Evolutionary conservation across 2,113 vertebrate genomes (phyloP).

Genomic region (Dromaius novaehollandiae): DNA sequence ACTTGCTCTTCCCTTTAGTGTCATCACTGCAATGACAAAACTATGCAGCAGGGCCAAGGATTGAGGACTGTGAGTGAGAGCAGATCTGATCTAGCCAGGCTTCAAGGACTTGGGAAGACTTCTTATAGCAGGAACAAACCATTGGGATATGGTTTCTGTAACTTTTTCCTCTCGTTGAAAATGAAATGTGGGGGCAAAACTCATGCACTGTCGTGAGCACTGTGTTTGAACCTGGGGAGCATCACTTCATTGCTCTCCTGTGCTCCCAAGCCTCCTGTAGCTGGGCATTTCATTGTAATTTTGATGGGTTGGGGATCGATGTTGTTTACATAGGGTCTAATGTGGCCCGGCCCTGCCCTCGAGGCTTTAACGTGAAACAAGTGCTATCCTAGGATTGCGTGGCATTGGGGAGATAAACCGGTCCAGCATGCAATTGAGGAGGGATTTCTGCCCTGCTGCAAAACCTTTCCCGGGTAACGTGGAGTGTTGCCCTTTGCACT

Average conservation of each 20-base stretch:
- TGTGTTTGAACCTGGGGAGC: rapidly evolving
- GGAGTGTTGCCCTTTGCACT: background rate
- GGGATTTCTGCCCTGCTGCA: background rate
- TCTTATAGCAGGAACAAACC: background rate
- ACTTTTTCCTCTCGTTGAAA: rapidly evolving
- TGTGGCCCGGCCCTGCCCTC: background rate
- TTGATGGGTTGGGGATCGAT: background rate
- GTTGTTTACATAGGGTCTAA: background rate
- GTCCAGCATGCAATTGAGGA: background rate
- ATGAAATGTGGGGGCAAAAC: background rate
- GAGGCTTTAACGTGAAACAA: background rate
- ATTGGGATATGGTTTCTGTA: background rate
- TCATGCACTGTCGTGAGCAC: background rate
- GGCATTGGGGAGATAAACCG: background rate
- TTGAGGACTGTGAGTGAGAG: background rate
- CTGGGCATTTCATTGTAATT: background rate
- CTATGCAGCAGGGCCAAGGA: rapidly evolving
- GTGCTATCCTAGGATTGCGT: background rate
- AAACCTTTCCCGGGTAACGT: background rate
- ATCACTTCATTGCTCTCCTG: background rate
- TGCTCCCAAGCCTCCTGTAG: background rate
- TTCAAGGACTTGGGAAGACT: background rate
- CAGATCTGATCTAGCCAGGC: background rate
- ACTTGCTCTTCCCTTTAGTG: background rate
- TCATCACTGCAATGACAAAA: background rate